These are phyloP conservation scores for Carollia perspicillata DNA, from an alignment of 2,113 vertebrate species.

Conservation along the genomic window DNA sequence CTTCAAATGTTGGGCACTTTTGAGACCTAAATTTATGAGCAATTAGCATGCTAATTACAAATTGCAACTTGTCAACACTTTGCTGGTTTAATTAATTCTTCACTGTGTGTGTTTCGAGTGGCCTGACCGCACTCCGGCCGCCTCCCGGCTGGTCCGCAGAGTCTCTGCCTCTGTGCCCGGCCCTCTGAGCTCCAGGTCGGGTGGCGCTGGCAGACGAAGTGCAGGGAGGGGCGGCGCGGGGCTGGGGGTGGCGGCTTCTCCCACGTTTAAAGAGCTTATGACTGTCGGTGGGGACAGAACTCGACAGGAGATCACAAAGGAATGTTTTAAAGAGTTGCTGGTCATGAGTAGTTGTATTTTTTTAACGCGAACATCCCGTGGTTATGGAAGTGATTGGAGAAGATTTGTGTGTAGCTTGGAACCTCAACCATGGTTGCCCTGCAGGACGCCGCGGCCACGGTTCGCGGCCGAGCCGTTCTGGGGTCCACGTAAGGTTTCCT, in stretches of 20 bases:
- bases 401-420: not conserved
- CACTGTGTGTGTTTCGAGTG: not conserved
- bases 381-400: not conserved
- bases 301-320: not conserved
- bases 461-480: not conserved
- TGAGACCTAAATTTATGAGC: not conserved
- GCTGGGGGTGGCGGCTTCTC: not conserved
- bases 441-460: not conserved
- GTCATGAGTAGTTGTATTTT: not conserved
- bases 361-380: not conserved
- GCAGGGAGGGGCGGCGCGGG: not conserved
- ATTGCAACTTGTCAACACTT: not conserved
- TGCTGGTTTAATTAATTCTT: not conserved
- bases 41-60: slow-evolving; percentile 26
- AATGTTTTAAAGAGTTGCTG: not conserved
- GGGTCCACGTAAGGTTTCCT: not conserved
- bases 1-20: not conserved
- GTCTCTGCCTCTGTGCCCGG: not conserved
- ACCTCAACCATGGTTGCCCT: not conserved
- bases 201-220: no score
- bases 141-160: not conserved
- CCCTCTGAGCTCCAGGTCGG: not conserved
- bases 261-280: not conserved
- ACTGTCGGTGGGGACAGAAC: not conserved
- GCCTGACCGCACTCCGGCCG: not conserved